These are phyloP conservation scores for Pseudolaguvia tuberculata DNA, from an alignment of 2,113 vertebrate genomes.

Conservation along the genomic window DNA sequence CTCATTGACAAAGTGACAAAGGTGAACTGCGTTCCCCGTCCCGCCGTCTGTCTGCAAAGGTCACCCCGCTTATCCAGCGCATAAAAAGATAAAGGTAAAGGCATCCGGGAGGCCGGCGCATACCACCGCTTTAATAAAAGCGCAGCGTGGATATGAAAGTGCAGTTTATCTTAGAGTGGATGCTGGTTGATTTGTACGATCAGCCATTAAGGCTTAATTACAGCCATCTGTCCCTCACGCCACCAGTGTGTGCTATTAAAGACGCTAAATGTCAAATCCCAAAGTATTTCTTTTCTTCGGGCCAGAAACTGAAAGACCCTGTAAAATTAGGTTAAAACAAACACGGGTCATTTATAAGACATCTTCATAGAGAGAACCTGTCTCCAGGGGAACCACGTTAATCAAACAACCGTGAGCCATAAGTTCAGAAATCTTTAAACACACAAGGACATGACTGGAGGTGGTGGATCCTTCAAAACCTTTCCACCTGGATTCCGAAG, in stretches of 20 bases:
- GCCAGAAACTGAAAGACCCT: not conserved
- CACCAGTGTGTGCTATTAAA: not conserved
- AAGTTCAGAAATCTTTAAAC: not conserved
- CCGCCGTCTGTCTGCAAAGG: conserved; percentile 14
- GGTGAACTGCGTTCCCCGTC: not conserved
- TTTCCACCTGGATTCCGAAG: no score
- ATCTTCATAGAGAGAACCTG: not conserved
- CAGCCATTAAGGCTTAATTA: conserved; percentile 11
- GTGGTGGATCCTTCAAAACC: no score
- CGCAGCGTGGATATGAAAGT: not conserved
- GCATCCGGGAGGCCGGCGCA: not conserved
- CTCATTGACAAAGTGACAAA: conserved; percentile 5
- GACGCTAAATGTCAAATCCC: conserved; percentile 11
- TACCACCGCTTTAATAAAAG: not conserved
- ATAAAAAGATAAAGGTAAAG: conserved; percentile 26
- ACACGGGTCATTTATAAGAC: not conserved
- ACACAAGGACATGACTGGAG: no score
- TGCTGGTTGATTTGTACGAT: conserved; percentile 5
- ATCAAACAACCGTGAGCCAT: not conserved
- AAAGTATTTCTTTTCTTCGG: no score
- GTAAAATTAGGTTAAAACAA: not conserved
- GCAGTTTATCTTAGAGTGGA: conserved; percentile 5
- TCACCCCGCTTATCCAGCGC: conserved; percentile 12
- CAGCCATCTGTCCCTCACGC: conserved; percentile 18
- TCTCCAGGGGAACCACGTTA: not conserved